A percentile compares a stretch with the other conserved stretches of the same genome.
phyloP scores from a whole-genome alignment of 2,888 invertebrate genomes.

The Melinaea menophilus region DNA sequence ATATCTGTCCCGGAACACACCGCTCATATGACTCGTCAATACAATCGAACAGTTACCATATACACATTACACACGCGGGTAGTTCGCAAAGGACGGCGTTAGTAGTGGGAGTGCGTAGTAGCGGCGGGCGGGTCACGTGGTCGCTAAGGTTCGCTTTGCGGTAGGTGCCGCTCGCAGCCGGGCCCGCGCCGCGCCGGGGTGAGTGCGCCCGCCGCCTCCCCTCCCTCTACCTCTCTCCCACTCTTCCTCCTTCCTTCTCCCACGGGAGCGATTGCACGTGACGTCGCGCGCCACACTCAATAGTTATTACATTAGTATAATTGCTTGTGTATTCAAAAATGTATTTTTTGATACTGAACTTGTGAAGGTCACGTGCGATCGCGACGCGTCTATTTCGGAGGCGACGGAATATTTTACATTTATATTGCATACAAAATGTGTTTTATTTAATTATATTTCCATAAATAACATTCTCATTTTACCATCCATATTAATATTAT shows the following conservation, averaged over 20 bases:
- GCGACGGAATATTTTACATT: slow-evolving; percentile 18
- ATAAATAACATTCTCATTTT: slow-evolving; percentile 13
- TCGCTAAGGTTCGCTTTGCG: slow-evolving; percentile 29
- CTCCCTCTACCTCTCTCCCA: slow-evolving; percentile 13
- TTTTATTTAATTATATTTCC: slow-evolving; percentile 18
- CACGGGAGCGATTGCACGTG: slow-evolving; percentile 17
- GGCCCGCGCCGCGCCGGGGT: slow-evolving; percentile 23
- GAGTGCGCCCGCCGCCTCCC: slow-evolving; percentile 14
- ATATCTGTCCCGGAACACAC: neutral
- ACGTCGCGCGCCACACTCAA: slow-evolving; percentile 6
- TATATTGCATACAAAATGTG: slow-evolving; percentile 17
- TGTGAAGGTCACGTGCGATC: slow-evolving; percentile 2
- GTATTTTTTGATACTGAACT: too few species aligned
- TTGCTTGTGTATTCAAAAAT: too few species aligned
- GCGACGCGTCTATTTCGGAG: slow-evolving; percentile 14
- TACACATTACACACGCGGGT: too few species aligned
- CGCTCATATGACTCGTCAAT: too few species aligned
- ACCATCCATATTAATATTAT: slow-evolving; percentile 6
- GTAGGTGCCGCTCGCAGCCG: slow-evolving; percentile 23
- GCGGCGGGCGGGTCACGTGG: slow-evolving; percentile 17
- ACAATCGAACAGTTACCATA: too few species aligned
- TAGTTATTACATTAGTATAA: neutral
- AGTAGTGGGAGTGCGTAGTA: slow-evolving; percentile 5
- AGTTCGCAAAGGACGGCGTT: slow-evolving; percentile 16
- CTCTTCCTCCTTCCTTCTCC: slow-evolving; percentile 10